Percentiles rank a stretch among this genome's conserved stretches.
Evolutionary conservation across 2,113 vertebrate genomes (phyloP).

Genomic region (Setophaga petechia): DNA sequence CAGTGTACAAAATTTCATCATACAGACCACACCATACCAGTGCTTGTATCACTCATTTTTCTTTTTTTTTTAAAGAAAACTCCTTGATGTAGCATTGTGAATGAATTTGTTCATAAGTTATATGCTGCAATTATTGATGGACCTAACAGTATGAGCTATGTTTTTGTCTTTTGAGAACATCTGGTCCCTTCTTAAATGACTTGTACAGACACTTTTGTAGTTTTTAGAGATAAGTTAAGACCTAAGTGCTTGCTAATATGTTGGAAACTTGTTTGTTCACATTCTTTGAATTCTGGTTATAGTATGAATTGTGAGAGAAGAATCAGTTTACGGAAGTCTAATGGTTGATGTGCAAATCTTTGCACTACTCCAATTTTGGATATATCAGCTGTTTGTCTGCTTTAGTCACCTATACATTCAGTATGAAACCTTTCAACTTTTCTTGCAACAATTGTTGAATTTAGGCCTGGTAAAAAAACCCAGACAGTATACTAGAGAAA

Average conservation of each 20-base stretch:
- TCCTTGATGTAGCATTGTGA: not conserved
- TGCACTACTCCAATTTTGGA: not conserved
- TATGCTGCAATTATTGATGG: not conserved
- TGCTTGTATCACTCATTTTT: not conserved
- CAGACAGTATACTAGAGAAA: not conserved
- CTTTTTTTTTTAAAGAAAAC: not conserved
- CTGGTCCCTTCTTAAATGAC: not conserved
- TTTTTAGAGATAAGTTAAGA: not conserved
- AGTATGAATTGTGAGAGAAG: not conserved
- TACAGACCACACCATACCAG: not conserved
- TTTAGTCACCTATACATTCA: not conserved
- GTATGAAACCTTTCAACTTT: not conserved
- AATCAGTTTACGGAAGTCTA: not conserved
- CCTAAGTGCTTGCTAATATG: not conserved
- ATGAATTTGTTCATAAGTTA: not conserved
- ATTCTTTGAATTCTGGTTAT: constrained; percentile 40
- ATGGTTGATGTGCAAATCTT: not conserved
- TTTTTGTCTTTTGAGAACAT: not conserved
- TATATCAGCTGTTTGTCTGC: not conserved
- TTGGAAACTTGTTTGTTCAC: not conserved
- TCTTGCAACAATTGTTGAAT: not conserved
- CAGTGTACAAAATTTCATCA: not conserved
- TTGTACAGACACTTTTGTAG: not conserved
- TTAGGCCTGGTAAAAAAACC: not conserved
- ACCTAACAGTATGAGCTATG: not conserved